Conservation (phyloP, 2,113 vertebrate species). For the Poecile atricapillus region DNA sequence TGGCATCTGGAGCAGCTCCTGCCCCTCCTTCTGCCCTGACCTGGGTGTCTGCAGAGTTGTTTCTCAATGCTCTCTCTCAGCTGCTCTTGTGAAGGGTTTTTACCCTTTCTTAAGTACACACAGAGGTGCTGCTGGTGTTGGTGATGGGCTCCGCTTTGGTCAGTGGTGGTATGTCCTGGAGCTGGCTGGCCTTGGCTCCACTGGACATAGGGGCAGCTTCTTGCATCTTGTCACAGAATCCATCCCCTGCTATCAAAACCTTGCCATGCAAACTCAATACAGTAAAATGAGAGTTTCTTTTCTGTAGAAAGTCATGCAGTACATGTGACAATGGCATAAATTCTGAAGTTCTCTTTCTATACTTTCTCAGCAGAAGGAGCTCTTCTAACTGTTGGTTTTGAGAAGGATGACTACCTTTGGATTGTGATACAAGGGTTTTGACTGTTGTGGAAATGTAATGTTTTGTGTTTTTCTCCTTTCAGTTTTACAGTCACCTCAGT, state of each 20-base stretch:
- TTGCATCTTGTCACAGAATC: not conserved
- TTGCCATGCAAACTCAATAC: not conserved
- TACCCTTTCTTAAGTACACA: not conserved
- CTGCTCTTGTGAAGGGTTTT: not conserved
- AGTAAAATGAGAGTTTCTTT: not conserved
- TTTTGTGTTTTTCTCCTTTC: not conserved
- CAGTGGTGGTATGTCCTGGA: not conserved
- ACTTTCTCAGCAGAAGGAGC: not conserved
- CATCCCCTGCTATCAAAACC: too few species aligned
- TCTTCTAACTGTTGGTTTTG: not conserved
- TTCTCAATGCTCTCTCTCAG: not conserved
- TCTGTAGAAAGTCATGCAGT: not conserved
- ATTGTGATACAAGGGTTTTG: not conserved
- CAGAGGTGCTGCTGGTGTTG: not conserved
- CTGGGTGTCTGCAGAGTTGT: not conserved
- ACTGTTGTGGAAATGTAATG: not conserved
- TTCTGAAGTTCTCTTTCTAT: not conserved
- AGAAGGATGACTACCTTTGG: not conserved
- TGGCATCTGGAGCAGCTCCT: accelerated
- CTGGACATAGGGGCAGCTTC: not conserved
- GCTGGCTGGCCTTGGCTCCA: not conserved
- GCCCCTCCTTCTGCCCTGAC: not conserved
- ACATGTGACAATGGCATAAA: not conserved
- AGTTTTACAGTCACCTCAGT: not conserved
- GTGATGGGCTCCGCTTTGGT: not conserved